A percentile compares a stretch with the other conserved stretches of the same genome.
phyloP scores from a whole-genome alignment of 2,797 vertebrate genomes.

The Rallus crepitans region DNA sequence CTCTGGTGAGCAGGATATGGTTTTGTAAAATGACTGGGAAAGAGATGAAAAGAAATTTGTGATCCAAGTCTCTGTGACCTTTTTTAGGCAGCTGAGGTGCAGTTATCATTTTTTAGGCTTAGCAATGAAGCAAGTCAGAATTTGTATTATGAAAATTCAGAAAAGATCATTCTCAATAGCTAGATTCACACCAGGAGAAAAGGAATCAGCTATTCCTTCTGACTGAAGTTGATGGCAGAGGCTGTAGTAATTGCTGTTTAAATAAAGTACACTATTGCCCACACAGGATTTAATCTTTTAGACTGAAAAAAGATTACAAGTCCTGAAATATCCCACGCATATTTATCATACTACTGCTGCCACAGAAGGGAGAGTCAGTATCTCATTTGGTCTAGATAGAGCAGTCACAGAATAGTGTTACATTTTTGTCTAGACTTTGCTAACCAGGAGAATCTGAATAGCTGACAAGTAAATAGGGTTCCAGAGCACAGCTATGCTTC shows the following conservation, averaged over 20 bases:
- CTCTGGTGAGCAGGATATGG: not conserved
- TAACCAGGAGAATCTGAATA: not conserved
- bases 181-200: slow-evolving; percentile 6
- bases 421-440: not conserved
- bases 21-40: not conserved
- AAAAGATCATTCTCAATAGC: slow-evolving; percentile 1
- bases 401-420: not conserved
- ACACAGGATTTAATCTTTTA: slow-evolving; percentile 36
- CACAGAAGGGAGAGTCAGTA: not conserved
- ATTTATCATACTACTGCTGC: not conserved
- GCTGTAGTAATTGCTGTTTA: slow-evolving; percentile 50
- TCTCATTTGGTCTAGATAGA: not conserved
- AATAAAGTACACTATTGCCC: not conserved
- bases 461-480: not conserved
- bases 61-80: not conserved
- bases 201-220: slow-evolving; percentile 20
- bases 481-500: not conserved
- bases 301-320: slow-evolving; percentile 9
- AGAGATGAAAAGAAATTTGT: not conserved
- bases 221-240: slow-evolving; percentile 5
- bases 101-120: not conserved
- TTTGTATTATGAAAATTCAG: not conserved
- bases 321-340: not conserved
- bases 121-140: not conserved
- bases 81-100: not conserved